Evolutionary conservation across 2,113 vertebrate genomes (phyloP).

Genomic region (Climacteris rufus): DNA sequence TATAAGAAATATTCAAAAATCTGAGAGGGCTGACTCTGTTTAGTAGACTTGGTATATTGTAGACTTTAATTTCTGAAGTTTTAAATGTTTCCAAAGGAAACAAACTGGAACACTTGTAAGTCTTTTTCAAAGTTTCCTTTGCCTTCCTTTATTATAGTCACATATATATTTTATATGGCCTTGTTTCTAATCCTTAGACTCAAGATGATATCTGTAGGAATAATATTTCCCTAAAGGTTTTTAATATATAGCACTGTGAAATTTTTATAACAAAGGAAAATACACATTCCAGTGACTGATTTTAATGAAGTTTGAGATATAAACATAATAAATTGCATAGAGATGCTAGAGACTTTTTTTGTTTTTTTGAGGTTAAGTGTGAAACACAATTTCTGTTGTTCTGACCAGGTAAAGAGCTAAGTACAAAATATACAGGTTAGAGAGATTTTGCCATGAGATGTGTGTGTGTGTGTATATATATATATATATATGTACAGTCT

Average conservation of each 20-base stretch:
- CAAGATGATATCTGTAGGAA: background rate
- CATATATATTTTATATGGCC: slow-evolving; percentile 18
- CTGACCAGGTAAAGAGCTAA: background rate
- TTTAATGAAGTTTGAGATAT: background rate
- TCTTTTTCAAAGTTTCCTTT: background rate
- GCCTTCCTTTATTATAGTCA: background rate
- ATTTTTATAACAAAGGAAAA: slow-evolving; percentile 36
- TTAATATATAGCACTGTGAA: slow-evolving; percentile 29
- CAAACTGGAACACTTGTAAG: background rate
- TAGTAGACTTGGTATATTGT: background rate
- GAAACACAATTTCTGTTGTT: background rate
- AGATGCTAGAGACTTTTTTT: background rate
- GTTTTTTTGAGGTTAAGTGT: background rate
- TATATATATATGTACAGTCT: background rate
- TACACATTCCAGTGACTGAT: background rate
- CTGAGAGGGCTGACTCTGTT: background rate
- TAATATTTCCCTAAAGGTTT: slow-evolving; percentile 38
- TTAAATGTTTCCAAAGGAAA: background rate
- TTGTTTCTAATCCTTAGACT: background rate
- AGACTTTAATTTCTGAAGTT: background rate
- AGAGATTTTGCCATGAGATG: background rate
- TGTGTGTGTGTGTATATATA: too few relatives aligned
- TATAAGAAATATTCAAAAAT: background rate
- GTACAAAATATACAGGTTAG: background rate
- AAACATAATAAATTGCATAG: slow-evolving; percentile 1